Conservation (phyloP, 2,113 vertebrate genomes). For the Spheniscus mendiculus region DNA sequence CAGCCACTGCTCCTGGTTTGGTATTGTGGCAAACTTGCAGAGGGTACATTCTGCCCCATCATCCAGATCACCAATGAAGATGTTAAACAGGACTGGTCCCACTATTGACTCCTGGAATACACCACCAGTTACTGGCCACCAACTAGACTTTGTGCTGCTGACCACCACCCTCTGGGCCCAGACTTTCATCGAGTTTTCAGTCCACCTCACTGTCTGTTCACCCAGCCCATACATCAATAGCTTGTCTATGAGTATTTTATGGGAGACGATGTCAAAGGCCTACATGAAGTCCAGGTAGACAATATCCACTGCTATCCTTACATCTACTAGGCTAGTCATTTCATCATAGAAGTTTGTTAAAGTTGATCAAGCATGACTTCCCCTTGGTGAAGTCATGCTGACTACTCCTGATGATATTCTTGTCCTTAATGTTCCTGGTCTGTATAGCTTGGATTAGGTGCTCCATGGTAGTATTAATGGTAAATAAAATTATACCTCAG, state of each 20-base stretch:
- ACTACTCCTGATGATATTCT: not conserved
- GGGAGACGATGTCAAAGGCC: not conserved
- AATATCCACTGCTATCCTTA: not conserved
- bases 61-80: not conserved
- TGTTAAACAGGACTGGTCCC: not conserved
- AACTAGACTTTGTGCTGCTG: not conserved
- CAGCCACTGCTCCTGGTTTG: not conserved
- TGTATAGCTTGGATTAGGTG: not conserved
- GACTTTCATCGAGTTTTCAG: not conserved
- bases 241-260: not conserved
- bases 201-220: not conserved
- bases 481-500: not conserved
- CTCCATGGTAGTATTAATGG: not conserved
- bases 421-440: not conserved
- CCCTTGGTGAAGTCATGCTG: not conserved
- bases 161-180: not conserved
- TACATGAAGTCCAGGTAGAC: not conserved
- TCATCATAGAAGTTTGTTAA: not conserved
- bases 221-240: not conserved
- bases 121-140: not conserved
- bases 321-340: not conserved
- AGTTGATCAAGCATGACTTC: not conserved
- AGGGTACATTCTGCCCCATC: not conserved
- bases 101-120: fast-evolving
- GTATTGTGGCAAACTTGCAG: not conserved